Percentiles rank a stretch among this genome's conserved stretches.
phyloP scores from a whole-genome alignment of 2,888 invertebrate genomes.

The Acanthopleura granulata region DNA sequence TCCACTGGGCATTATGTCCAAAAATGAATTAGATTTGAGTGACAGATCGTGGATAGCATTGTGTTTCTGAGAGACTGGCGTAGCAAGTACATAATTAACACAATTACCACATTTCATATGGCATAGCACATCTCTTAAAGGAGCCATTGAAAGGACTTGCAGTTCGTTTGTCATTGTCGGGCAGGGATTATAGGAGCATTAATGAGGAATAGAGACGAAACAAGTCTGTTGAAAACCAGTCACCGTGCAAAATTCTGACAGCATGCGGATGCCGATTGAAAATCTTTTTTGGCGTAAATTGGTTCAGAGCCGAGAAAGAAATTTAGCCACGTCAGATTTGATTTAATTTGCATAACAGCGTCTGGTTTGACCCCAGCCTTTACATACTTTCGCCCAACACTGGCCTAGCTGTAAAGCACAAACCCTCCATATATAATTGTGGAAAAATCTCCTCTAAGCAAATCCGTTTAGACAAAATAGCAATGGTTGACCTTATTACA shows the following conservation, averaged over 20 bases:
- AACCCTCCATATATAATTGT: not conserved
- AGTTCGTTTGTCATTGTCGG: slow-evolving; percentile 9
- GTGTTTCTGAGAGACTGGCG: not conserved
- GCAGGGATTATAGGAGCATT: not conserved
- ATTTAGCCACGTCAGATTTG: slow-evolving; percentile 4
- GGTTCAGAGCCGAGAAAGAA: slow-evolving; percentile 10
- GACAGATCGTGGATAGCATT: slow-evolving; percentile 5
- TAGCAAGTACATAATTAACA: slow-evolving; percentile 9
- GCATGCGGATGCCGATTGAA: not conserved
- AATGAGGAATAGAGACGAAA: slow-evolving; percentile 1
- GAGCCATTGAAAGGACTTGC: not conserved
- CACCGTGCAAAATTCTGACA: slow-evolving; percentile 15
- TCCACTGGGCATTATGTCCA: not conserved
- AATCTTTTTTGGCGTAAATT: slow-evolving; percentile 11
- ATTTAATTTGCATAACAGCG: slow-evolving; percentile 14
- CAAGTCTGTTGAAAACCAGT: not conserved
- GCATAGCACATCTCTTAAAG: not conserved
- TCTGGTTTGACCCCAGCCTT: not conserved
- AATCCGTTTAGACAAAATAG: not conserved
- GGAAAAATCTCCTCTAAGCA: not conserved
- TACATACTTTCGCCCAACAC: too few species aligned
- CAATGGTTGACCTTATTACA: too few species aligned
- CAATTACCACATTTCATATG: slow-evolving; percentile 18
- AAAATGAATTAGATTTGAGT: slow-evolving; percentile 18
- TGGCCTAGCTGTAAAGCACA: too few species aligned